phyloP scores from a whole-genome alignment of 37 sponge, comb jelly and placozoan species.

The Dysidea cf. avara region DNA sequence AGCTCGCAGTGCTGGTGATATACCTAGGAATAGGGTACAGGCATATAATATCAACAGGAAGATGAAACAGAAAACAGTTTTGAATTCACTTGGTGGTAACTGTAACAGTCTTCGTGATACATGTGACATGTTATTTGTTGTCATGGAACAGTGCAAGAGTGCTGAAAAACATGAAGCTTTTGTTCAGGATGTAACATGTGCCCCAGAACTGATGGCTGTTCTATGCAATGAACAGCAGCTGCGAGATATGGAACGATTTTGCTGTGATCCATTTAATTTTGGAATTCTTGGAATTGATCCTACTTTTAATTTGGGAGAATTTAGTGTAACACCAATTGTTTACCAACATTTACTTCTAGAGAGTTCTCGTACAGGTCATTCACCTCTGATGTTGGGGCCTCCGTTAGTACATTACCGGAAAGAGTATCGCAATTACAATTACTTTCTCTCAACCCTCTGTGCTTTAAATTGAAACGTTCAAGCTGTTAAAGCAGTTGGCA shows the following conservation, averaged over 20 bases:
- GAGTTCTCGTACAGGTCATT: too few relatives aligned
- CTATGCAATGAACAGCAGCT: slow-evolving; percentile 6
- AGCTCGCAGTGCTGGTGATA: too few relatives aligned
- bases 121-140: too few relatives aligned
- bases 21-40: too few relatives aligned
- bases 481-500: not conserved
- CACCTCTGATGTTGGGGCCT: too few relatives aligned
- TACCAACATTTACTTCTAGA: not conserved
- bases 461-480: not conserved
- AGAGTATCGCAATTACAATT: slow-evolving; percentile 4
- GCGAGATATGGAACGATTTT: not conserved
- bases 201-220: slow-evolving; percentile 10
- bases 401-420: too few relatives aligned
- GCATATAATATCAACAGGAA: too few relatives aligned
- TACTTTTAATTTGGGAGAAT: too few relatives aligned
- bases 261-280: not conserved
- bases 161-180: not conserved
- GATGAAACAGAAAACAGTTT: too few relatives aligned
- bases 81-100: too few relatives aligned
- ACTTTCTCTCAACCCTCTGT: not conserved
- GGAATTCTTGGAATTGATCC: slow-evolving; percentile 4
- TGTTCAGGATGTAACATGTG: not conserved
- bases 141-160: too few relatives aligned
- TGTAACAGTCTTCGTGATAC: too few relatives aligned
- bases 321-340: slow-evolving; percentile 8